Percentiles rank a stretch among this genome's conserved stretches.
phyloP scores from a whole-genome alignment of 2,113 vertebrate genomes.

The Rostratula benghalensis region DNA sequence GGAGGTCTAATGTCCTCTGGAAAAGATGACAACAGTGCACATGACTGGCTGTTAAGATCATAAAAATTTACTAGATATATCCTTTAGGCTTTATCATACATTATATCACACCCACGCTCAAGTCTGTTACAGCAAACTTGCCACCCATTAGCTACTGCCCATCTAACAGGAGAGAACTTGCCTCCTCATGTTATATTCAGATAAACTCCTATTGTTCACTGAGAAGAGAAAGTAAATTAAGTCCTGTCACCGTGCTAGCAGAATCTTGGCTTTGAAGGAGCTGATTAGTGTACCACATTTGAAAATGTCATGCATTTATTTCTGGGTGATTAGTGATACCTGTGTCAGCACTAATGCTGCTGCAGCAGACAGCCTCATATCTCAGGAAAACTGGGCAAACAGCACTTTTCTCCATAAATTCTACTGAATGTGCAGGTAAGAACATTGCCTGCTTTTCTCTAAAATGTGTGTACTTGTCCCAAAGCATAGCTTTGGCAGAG shows the following conservation, averaged over 20 bases:
- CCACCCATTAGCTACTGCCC: not conserved
- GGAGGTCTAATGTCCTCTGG: not conserved
- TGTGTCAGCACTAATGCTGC: constrained; percentile 17
- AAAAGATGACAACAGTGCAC: not conserved
- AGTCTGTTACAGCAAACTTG: not conserved
- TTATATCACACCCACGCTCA: not conserved
- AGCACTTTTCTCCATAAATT: not conserved
- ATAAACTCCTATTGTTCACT: not conserved
- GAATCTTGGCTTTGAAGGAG: not conserved
- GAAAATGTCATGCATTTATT: not conserved
- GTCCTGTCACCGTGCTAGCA: not conserved
- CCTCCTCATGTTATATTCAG: not conserved
- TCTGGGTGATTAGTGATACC: constrained; percentile 10
- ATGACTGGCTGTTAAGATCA: not conserved
- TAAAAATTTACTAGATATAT: not conserved
- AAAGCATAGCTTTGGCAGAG: not conserved
- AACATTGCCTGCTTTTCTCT: not conserved
- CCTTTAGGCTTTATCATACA: not conserved
- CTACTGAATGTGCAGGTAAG: not conserved
- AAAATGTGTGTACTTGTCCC: not conserved
- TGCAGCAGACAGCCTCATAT: not conserved
- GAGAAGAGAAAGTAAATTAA: constrained; percentile 1
- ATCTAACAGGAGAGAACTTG: not conserved
- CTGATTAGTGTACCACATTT: not conserved
- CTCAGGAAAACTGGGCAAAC: not conserved